A percentile compares a stretch with the other conserved stretches of the same genome.
These are phyloP conservation scores for Neomonachus schauinslandi DNA, from an alignment of 2,113 vertebrate species.

Conservation along the genomic window DNA sequence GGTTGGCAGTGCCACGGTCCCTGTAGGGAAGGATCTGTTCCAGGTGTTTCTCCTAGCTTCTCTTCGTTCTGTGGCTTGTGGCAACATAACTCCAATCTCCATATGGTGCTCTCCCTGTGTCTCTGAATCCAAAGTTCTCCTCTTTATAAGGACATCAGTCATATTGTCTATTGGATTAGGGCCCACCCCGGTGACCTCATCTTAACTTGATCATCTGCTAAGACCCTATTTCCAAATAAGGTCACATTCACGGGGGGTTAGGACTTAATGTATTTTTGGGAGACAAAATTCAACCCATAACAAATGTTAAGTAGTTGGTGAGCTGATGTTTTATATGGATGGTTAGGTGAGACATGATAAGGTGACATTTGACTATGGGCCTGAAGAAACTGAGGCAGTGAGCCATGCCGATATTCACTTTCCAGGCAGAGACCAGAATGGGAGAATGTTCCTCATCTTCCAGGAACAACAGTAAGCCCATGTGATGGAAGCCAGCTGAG, in stretches of 20 bases:
- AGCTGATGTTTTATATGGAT: neutral
- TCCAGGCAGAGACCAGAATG: neutral
- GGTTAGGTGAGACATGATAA: neutral
- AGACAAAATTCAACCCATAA: neutral
- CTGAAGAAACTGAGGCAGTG: neutral
- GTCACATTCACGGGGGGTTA: neutral
- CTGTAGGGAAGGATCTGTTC: neutral
- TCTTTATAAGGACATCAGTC: neutral
- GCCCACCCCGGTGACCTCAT: neutral
- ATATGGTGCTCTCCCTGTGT: neutral
- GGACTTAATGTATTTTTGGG: neutral
- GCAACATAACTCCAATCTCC: neutral
- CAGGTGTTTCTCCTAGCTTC: neutral
- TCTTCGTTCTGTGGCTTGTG: neutral
- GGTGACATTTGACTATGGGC: neutral
- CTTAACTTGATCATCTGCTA: neutral
- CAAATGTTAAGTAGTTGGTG: neutral
- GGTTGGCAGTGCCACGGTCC: neutral
- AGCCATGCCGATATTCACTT: neutral
- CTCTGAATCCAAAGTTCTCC: neutral
- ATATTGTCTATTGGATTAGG: neutral
- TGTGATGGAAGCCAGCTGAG: neutral
- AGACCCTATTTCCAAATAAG: neutral
- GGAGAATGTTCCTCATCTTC: neutral
- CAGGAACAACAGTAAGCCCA: neutral